Conservation (phyloP, 1,140 invertebrate genomes). For the Nautilus pompilius region DNA sequence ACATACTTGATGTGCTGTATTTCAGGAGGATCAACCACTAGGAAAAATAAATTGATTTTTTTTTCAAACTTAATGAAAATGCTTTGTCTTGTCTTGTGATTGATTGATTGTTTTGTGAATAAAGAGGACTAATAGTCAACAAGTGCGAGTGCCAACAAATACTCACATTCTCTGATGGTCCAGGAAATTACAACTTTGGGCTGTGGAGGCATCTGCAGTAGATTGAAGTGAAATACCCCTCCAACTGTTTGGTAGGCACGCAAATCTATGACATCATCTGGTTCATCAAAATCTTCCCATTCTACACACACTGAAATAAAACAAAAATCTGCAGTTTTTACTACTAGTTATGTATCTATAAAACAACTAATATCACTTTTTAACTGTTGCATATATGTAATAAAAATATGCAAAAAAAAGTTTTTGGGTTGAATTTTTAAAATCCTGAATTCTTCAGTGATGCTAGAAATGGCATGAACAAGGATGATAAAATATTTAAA, state of each 20-base stretch:
- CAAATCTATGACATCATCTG: slow-evolving; percentile 52
- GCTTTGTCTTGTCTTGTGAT: neutral
- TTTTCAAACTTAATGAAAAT: neutral
- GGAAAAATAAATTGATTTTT: slow-evolving; percentile 9
- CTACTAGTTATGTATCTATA: neutral
- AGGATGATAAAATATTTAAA: too few relatives aligned
- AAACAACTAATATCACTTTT: neutral
- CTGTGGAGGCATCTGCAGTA: slow-evolving; percentile 53
- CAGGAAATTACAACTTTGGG: slow-evolving; percentile 48
- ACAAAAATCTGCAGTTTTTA: neutral
- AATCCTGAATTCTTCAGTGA: too few relatives aligned
- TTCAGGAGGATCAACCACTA: slow-evolving; percentile 45
- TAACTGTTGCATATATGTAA: too few relatives aligned
- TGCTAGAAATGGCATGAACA: too few relatives aligned
- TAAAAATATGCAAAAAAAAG: too few relatives aligned
- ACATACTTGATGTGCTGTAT: slow-evolving; percentile 43
- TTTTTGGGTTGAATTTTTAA: too few relatives aligned
- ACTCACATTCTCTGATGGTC: slow-evolving; percentile 49
- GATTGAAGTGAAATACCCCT: slow-evolving; percentile 48
- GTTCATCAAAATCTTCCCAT: slow-evolving; percentile 54
- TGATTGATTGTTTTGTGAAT: too few relatives aligned
- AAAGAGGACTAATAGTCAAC: too few relatives aligned
- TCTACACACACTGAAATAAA: slow-evolving; percentile 11
- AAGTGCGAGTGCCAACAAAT: neutral
- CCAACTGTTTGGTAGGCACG: slow-evolving; percentile 46